phyloP scores from a whole-genome alignment of 1,140 invertebrate species.

The Hycleus phaleratus region DNA sequence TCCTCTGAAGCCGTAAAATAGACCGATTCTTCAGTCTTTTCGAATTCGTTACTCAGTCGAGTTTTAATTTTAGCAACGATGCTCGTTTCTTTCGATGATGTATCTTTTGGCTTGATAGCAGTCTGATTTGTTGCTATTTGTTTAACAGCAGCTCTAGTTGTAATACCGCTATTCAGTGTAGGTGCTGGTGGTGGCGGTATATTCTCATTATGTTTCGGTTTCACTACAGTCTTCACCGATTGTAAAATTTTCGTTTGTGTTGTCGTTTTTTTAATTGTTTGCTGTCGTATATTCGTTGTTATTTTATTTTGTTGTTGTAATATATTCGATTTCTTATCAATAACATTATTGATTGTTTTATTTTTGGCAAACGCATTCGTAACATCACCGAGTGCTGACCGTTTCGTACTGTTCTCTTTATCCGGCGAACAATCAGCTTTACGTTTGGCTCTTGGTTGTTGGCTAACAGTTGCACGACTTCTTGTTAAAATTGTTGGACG shows the following conservation, averaged over 20 bases:
- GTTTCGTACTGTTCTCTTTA: conserved; percentile 51
- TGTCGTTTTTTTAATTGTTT: conserved; percentile 44
- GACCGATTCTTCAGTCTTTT: conserved; percentile 51
- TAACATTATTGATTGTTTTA: conserved; percentile 8
- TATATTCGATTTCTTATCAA: conserved; percentile 20
- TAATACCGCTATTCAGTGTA: conserved; percentile 44
- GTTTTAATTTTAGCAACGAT: conserved; percentile 38
- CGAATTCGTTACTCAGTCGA: conserved; percentile 54
- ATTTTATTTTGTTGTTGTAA: conserved; percentile 1
- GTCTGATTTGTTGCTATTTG: conserved; percentile 43
- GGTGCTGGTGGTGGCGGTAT: conserved; percentile 31
- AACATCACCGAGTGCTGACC: conserved; percentile 67
- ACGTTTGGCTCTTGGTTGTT: conserved; percentile 37
- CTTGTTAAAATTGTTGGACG: conserved; percentile 18
- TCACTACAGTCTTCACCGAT: conserved; percentile 43
- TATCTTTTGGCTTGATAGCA: conserved; percentile 44
- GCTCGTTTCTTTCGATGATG: conserved; percentile 38
- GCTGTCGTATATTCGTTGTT: conserved; percentile 24
- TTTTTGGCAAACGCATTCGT: conserved; percentile 55
- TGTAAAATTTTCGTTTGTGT: conserved; percentile 47
- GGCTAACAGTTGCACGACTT: conserved; percentile 12
- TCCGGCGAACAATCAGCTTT: conserved; percentile 50
- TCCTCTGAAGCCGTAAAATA: conserved; percentile 71
- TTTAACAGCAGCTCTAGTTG: conserved; percentile 43
- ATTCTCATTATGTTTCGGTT: conserved; percentile 39